A percentile compares a stretch with the other conserved stretches of the same genome.
Conservation (phyloP, 2,888 invertebrate genomes). For the Leptopilina syphax region DNA sequence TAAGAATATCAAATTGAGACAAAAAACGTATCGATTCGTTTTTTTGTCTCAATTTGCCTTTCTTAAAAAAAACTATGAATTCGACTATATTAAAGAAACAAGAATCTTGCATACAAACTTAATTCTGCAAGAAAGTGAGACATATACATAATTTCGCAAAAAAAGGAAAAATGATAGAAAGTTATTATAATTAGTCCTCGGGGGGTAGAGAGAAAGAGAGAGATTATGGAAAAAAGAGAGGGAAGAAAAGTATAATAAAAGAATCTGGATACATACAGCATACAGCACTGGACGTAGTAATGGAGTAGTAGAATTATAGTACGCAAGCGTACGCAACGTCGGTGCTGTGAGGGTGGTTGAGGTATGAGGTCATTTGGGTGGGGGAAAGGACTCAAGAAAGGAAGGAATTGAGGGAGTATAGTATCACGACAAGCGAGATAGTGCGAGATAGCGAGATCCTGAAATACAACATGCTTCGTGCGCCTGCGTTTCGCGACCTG, state of each 20-base stretch:
- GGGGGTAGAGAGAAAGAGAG: not conserved
- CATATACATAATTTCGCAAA: no score
- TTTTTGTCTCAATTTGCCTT: no score
- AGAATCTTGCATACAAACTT: no score
- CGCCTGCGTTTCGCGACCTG: constrained; percentile 24
- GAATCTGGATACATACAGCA: constrained; percentile 48
- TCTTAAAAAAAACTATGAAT: no score
- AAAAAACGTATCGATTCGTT: no score
- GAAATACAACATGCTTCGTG: constrained; percentile 2
- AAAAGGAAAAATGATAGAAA: no score
- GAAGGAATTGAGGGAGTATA: constrained; percentile 49
- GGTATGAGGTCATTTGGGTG: constrained; percentile 1
- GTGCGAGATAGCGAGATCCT: not conserved
- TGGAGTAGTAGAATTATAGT: constrained; percentile 64
- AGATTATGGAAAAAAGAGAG: not conserved
- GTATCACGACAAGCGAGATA: constrained; percentile 1
- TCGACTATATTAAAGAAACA: no score
- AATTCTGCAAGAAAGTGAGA: no score
- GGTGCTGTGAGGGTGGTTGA: constrained; percentile 51
- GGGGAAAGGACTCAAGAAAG: constrained; percentile 48
- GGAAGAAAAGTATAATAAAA: not conserved
- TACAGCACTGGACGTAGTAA: constrained; percentile 61
- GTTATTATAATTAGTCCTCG: no score
- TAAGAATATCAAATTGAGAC: no score
- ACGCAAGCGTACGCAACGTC: constrained; percentile 68